A percentile compares a stretch with the other conserved stretches of the same genome.
Conservation (phyloP, 2,888 invertebrate genomes). For the Anthophora plumipes region DNA sequence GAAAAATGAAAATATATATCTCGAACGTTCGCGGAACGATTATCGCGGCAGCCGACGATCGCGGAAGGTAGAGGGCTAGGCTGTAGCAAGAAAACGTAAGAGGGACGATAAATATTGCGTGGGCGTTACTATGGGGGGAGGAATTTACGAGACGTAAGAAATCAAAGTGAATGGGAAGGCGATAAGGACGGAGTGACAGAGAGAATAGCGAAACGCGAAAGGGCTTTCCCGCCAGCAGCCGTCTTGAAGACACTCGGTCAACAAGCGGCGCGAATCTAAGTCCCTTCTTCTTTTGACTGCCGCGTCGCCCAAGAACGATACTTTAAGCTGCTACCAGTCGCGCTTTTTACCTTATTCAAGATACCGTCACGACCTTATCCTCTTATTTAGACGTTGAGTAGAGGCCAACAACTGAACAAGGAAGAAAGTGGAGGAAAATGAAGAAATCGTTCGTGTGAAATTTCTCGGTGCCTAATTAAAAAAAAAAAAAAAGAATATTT, state of each 20-base stretch:
- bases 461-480: too few relatives aligned
- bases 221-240: conserved; percentile 77
- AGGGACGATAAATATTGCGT: conserved; percentile 43
- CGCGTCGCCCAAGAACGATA: conserved; percentile 44
- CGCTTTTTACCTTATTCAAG: conserved; percentile 53
- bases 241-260: conserved; percentile 76
- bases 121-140: conserved; percentile 22
- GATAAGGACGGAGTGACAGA: conserved; percentile 25
- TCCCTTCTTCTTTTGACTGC: conserved; percentile 59
- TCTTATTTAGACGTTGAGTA: conserved; percentile 50
- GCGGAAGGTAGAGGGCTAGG: neutral
- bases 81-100: conserved; percentile 20
- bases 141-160: conserved; percentile 46
- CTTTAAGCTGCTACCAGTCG: conserved; percentile 55
- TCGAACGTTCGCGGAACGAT: neutral
- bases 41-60: neutral
- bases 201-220: conserved; percentile 69
- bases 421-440: neutral
- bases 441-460: too few relatives aligned
- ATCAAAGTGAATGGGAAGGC: conserved; percentile 40
- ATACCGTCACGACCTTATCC: conserved; percentile 50
- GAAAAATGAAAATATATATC: too few relatives aligned
- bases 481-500: too few relatives aligned
- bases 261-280: conserved; percentile 63
- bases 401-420: neutral